Percentiles rank a stretch among this genome's conserved stretches.
These are phyloP conservation scores for Mustelus asterias DNA, from an alignment of 2,113 vertebrate species.

Conservation along the genomic window DNA sequence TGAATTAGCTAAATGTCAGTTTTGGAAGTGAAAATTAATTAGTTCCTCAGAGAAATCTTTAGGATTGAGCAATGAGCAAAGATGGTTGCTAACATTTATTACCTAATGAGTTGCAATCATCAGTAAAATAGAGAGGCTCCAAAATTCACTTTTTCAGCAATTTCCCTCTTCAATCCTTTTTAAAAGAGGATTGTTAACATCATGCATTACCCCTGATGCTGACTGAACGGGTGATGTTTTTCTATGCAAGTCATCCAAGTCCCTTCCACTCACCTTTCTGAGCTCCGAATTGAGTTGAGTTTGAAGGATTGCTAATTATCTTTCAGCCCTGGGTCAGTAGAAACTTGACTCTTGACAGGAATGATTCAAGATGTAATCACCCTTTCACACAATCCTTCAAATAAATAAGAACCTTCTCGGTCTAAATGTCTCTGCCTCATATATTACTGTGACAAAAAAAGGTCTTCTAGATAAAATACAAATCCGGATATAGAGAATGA, in stretches of 20 bases:
- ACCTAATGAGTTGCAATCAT: constrained; percentile 51
- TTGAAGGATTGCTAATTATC: background rate
- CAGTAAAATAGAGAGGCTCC: background rate
- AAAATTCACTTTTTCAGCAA: background rate
- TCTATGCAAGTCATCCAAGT: background rate
- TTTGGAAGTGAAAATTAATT: constrained; percentile 50
- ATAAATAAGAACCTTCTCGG: background rate
- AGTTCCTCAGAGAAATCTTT: constrained; percentile 59
- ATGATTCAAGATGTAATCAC: background rate
- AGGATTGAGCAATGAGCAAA: constrained; percentile 50
- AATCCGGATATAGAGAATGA: background rate
- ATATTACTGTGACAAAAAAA: background rate
- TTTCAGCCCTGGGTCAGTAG: background rate
- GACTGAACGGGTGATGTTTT: background rate
- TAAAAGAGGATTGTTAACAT: background rate
- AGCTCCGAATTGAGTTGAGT: background rate
- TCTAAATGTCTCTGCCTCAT: background rate
- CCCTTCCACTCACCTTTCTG: background rate
- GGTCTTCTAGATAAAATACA: background rate
- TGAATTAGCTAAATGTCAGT: background rate
- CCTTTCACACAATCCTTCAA: background rate
- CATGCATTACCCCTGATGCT: background rate
- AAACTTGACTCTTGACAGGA: background rate
- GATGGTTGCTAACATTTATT: constrained; percentile 57
- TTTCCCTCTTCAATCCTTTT: too few relatives aligned